Percentiles rank a stretch among this genome's conserved stretches.
Evolutionary conservation across 1,140 invertebrate genomes (phyloP).

Genomic region (Lutraria rhynchaena): DNA sequence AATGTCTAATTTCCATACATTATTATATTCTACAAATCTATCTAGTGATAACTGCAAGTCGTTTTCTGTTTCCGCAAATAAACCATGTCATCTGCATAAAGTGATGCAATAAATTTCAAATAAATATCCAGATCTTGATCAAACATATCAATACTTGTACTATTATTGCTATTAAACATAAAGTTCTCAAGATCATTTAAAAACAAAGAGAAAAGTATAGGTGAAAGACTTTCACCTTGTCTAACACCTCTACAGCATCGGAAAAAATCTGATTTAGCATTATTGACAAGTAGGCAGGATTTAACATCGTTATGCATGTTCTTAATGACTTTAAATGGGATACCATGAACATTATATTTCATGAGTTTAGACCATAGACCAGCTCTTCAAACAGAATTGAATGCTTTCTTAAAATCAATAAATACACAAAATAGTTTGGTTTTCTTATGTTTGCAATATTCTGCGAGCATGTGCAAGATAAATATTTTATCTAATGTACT

Average conservation of each 20-base stretch:
- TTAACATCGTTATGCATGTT: background rate
- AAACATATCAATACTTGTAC: background rate
- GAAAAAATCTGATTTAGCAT: background rate
- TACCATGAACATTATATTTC: conserved; percentile 10
- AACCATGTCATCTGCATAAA: conserved; percentile 36
- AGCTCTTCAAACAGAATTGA: background rate
- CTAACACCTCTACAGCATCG: background rate
- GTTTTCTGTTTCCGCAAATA: background rate
- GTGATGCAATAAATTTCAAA: conserved; percentile 10
- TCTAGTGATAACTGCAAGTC: background rate
- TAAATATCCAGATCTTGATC: background rate
- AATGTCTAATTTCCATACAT: conserved; percentile 19
- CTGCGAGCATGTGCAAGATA: background rate
- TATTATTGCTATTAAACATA: background rate
- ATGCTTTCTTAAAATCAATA: conserved; percentile 13
- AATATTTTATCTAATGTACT: conserved; percentile 15
- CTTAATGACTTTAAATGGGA: background rate
- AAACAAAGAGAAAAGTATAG: conserved; percentile 34
- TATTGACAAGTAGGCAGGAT: background rate
- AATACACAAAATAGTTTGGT: conserved; percentile 3
- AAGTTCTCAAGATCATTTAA: conserved; percentile 20
- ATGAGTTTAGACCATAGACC: too few species aligned
- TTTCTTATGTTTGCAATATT: background rate
- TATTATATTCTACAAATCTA: background rate
- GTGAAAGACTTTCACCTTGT: conserved; percentile 17